Evolutionary conservation across 2,797 vertebrate species (phyloP).

Genomic region (Picus viridis): DNA sequence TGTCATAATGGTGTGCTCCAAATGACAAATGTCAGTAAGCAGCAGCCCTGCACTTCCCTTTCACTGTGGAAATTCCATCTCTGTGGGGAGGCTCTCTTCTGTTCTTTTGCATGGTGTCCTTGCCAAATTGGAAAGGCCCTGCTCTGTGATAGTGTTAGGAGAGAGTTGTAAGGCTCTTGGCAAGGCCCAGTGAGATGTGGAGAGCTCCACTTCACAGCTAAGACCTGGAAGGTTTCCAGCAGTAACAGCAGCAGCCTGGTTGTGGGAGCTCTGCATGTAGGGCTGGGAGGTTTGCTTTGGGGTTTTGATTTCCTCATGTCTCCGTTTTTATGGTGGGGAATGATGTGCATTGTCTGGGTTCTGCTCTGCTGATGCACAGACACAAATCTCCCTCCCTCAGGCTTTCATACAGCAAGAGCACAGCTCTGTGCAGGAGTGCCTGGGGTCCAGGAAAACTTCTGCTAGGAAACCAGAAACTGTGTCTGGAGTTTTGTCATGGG

Average conservation of each 20-base stretch:
- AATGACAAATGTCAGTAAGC: neutral
- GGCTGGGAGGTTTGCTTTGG: neutral
- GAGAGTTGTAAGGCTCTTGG: constrained; percentile 36
- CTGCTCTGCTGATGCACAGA: neutral
- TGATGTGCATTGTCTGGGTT: constrained; percentile 2
- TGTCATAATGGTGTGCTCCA: neutral
- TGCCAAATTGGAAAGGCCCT: constrained; percentile 55
- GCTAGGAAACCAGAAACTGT: neutral
- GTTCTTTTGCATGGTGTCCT: neutral
- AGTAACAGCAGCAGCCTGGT: neutral
- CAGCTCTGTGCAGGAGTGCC: neutral
- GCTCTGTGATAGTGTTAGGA: constrained; percentile 19
- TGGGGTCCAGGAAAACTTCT: constrained; percentile 35
- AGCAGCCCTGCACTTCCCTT: constrained; percentile 27
- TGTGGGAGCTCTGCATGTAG: neutral
- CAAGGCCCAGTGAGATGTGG: neutral
- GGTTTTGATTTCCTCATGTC: neutral
- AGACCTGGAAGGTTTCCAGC: constrained; percentile 27
- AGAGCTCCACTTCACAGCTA: constrained; percentile 7
- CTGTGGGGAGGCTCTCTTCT: constrained; percentile 7
- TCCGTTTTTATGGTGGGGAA: neutral
- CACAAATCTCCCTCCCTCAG: neutral
- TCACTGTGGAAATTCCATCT: constrained; percentile 33
- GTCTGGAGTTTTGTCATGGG: constrained; percentile 20
- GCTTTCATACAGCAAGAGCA: neutral